Evolutionary conservation across 1,140 invertebrate genomes (phyloP).

Genomic region (Oncopeltus fasciatus): DNA sequence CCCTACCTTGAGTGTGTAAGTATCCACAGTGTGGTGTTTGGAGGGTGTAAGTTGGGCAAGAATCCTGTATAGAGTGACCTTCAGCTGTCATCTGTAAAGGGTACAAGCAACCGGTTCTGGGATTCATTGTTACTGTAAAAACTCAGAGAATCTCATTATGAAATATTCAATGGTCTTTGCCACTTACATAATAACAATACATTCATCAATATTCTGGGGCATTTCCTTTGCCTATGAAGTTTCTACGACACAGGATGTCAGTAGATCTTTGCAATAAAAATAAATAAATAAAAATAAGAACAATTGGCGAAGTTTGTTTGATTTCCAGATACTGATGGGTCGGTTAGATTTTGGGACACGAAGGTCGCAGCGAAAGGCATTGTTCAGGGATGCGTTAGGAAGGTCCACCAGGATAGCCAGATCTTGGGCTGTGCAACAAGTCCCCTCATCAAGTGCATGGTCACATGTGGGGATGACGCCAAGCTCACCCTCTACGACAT

Average conservation of each 20-base stretch:
- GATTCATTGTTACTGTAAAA: too few relatives aligned
- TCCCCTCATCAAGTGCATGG: slow-evolving; percentile 39
- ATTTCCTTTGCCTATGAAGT: neutral
- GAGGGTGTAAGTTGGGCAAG: too few relatives aligned
- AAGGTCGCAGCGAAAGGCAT: slow-evolving; percentile 37
- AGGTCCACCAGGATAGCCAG: slow-evolving; percentile 43
- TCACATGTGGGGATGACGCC: slow-evolving; percentile 43
- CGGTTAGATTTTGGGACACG: slow-evolving; percentile 48
- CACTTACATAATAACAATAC: neutral
- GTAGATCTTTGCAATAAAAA: neutral
- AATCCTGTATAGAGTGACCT: too few relatives aligned
- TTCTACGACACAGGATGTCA: neutral
- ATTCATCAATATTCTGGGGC: neutral
- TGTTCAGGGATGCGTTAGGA: slow-evolving; percentile 44
- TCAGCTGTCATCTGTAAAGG: too few relatives aligned
- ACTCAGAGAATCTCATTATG: too few relatives aligned
- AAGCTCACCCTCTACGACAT: slow-evolving; percentile 47
- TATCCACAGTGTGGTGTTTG: too few relatives aligned
- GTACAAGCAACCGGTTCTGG: too few relatives aligned
- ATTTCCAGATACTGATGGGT: slow-evolving; percentile 41
- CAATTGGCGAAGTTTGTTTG: neutral
- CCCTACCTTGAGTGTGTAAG: too few relatives aligned
- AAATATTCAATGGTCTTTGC: neutral
- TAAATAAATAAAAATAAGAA: neutral
- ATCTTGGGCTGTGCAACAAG: slow-evolving; percentile 42